phyloP scores from a whole-genome alignment of 2,888 invertebrate species.

The Podotricha telesiphe region DNA sequence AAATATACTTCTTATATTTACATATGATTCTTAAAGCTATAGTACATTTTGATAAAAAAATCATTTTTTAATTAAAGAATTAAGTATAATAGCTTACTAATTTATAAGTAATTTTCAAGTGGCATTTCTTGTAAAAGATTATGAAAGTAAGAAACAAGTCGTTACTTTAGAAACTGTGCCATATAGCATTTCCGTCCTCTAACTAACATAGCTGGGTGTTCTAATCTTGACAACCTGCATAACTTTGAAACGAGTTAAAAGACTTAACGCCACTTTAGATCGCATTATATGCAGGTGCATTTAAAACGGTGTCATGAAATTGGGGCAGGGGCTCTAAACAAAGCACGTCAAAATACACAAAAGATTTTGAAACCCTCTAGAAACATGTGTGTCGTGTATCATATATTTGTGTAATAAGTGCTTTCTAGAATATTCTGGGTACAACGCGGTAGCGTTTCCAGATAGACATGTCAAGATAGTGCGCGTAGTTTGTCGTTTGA shows the following conservation, averaged over 20 bases:
- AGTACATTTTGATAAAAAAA: neutral
- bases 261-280: conserved; percentile 30
- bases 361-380: conserved; percentile 34
- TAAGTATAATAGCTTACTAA: neutral
- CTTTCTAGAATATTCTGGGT: conserved; percentile 30
- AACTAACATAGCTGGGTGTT: conserved; percentile 20
- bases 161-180: conserved; percentile 9
- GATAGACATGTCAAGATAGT: conserved; percentile 40
- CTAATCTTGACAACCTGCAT: conserved; percentile 25
- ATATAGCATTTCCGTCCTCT: conserved; percentile 4
- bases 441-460: conserved; percentile 19
- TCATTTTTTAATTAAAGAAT: neutral
- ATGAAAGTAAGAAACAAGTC: neutral
- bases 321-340: conserved; percentile 40
- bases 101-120: neutral
- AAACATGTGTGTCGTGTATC: conserved; percentile 31
- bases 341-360: conserved; percentile 41
- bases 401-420: conserved; percentile 33
- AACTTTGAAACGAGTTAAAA: conserved; percentile 27
- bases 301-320: conserved; percentile 38
- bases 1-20: neutral
- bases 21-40: neutral
- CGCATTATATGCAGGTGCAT: conserved; percentile 33
- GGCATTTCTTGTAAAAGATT: neutral
- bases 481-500: conserved; percentile 28